Base-by-base conservation (phyloP, 2,888 invertebrate genomes). In the Ophioninae sp. region DNA sequence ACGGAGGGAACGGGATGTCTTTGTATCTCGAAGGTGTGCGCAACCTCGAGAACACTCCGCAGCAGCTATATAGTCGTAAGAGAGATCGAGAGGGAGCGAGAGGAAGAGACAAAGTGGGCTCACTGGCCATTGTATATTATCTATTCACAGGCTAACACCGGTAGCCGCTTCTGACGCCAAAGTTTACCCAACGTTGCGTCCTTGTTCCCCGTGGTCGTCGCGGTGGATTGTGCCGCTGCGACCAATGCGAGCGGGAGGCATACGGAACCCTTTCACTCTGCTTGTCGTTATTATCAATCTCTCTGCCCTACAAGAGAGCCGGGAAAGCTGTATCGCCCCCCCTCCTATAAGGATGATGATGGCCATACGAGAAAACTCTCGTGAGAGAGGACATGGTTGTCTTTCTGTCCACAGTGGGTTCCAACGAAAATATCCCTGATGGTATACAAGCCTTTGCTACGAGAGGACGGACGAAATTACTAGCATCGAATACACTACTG, bases 41-140 rank as follows among this genome's bases (percentile, higher is more conserved):
- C 67, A 75, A 78, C 75, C 17, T 67, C 63, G 69, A 68, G 75
- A 85, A 84, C 65, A 81, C 73, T 80, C 61, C 13, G 17, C 6
- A 51, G 17, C 17, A 51, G 51, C 51, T 51, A 51, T 51, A 17
- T 51, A 10, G 6, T 6, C 51, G 64, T 61, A 64, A 64, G 22
- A 65, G 64, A 51, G 44, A 73, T 13, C n/a, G 59, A 61, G 67
- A 68, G 63, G 39, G 64, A 72, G 41, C 17, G 56, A 39, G 58
- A 58, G 64, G 56, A 30, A 63, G 63, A 51, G 61, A 37, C n/a
- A 71, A 44, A 64, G 64, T 63, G 71, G 81, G 63, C 75, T 63
- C 79, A 72, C 72, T 69, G 76, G 69, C 71, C 67, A 84, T 86
- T 85, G 85, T 85, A 67, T 83, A 69, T 86, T 79, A 85, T 86